Evolutionary conservation across 1,140 invertebrate genomes (phyloP), one percentile per base, ranked within the genome.

Genomic region (Steinernema feltiae): DNA sequence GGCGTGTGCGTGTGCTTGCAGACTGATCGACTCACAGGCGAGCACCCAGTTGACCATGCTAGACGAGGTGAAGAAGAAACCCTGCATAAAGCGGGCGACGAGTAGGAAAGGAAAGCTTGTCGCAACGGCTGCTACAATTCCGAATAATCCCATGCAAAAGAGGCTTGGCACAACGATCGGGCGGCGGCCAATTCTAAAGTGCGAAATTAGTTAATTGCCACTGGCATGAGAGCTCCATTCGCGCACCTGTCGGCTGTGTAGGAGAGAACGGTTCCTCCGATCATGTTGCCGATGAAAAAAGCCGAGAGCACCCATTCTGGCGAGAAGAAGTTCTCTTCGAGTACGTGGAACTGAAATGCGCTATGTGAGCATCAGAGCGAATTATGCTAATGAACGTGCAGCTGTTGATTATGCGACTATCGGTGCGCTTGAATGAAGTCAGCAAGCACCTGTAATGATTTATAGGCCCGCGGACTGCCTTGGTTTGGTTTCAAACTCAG

Each of bases 21-120:
- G 0, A 30, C 71, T 75, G 73, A 74, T 74, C 18, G 18, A 74
- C 48, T 74, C 73, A 30, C 48, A 21, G 48, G 73, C 72, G 71
- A 48, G 72, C 18, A 73, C 70, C 73, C 73, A 74, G 21, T 21
- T 30, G 21, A 74, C 48, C 1, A 74, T n/a, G 30, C 32, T 48
- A 15, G 73, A 74, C 18, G 73, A 18, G 24, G 73, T 74, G 48
- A 74, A 70, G 48, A 74, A 74, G 48, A 74, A 74, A 15, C 73
- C 73, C 21, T 41, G 32, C 17, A 74, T n/a, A 29, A 74, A 74
- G 15, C 73, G 70, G 30, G 53, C 21, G 18, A 73, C 71, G 18
- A 74, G 48, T 15, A 74, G 17, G 18, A 35, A 15, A 17, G 53
- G 18, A 3, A 74, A 74, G 31, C 32, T 74, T 1, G 71, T 74